Evolutionary conservation across 2,797 vertebrate genomes (phyloP).

Genomic region (Erithacus rubecula): DNA sequence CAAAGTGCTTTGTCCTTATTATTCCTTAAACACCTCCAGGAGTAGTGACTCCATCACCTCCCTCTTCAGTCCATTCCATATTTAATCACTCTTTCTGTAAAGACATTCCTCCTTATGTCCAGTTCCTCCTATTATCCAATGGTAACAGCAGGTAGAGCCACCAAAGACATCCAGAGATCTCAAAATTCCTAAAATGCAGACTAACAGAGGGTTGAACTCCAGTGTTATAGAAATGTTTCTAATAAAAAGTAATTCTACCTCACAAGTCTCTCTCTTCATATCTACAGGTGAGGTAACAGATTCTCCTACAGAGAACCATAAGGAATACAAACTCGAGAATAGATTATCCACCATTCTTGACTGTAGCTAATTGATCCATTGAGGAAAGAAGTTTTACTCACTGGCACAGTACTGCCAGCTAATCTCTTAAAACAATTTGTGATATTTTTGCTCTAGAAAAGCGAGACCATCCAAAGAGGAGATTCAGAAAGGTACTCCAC

Average conservation of each 20-base stretch:
- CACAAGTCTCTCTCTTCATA: background rate
- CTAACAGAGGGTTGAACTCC: background rate
- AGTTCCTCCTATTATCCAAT: background rate
- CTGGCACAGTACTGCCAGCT: background rate
- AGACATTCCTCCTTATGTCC: background rate
- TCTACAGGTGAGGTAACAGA: background rate
- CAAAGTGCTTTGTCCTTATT: background rate
- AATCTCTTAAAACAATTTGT: background rate
- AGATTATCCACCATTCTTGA: background rate
- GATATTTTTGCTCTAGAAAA: background rate
- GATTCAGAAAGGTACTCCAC: background rate
- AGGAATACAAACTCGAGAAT: background rate
- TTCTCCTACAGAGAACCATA: background rate
- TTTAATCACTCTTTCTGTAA: background rate
- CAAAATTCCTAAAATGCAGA: background rate
- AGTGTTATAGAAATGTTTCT: background rate
- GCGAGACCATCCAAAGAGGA: background rate
- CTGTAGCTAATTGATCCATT: accelerated
- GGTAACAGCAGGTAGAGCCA: background rate
- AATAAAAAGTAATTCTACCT: background rate
- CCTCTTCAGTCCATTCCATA: background rate
- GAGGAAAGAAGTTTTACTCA: background rate
- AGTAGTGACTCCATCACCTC: background rate
- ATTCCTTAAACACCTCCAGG: background rate
- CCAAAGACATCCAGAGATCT: background rate